A percentile compares a stretch with the other conserved stretches of the same genome.
These are phyloP conservation scores for Danaus plexippus DNA, from an alignment of 1,140 invertebrate species.

Conservation along the genomic window DNA sequence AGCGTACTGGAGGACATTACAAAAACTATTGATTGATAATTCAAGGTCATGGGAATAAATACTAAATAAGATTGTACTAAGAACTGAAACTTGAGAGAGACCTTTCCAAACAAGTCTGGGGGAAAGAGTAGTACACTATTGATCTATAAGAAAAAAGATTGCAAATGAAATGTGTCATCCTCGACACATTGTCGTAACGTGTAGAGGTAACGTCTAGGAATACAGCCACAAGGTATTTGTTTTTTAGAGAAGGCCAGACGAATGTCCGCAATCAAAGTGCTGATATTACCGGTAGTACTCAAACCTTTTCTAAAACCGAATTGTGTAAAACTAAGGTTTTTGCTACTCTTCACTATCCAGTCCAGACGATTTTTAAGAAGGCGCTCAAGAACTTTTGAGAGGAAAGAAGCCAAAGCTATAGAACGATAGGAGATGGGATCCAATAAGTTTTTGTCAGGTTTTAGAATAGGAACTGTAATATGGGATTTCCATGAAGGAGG, in stretches of 20 bases:
- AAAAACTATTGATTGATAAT: not conserved
- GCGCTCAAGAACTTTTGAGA: constrained; percentile 24
- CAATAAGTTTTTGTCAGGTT: constrained; percentile 22
- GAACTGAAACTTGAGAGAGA: not conserved
- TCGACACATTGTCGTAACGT: not conserved
- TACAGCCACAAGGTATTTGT: not conserved
- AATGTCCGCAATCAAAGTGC: constrained; percentile 24
- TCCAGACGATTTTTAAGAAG: constrained; percentile 23
- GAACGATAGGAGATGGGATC: constrained; percentile 17
- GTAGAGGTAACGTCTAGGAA: not conserved
- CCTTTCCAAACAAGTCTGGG: constrained; percentile 1
- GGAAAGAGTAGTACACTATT: not conserved
- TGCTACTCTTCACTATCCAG: constrained; percentile 18
- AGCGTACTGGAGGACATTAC: constrained; percentile 2
- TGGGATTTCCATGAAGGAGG: constrained; percentile 22
- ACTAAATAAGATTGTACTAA: too few relatives aligned
- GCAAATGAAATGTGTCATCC: not conserved
- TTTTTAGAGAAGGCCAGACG: constrained; percentile 3
- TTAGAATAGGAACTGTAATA: constrained; percentile 27
- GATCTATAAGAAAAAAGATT: constrained; percentile 2
- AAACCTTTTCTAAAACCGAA: constrained; percentile 24
- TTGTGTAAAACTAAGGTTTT: constrained; percentile 14
- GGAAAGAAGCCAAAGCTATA: constrained; percentile 22
- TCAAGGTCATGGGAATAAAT: too few relatives aligned
- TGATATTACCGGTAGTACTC: constrained; percentile 21